phyloP scores from a whole-genome alignment of 2,113 vertebrate genomes.

The Daubentonia madagascariensis region DNA sequence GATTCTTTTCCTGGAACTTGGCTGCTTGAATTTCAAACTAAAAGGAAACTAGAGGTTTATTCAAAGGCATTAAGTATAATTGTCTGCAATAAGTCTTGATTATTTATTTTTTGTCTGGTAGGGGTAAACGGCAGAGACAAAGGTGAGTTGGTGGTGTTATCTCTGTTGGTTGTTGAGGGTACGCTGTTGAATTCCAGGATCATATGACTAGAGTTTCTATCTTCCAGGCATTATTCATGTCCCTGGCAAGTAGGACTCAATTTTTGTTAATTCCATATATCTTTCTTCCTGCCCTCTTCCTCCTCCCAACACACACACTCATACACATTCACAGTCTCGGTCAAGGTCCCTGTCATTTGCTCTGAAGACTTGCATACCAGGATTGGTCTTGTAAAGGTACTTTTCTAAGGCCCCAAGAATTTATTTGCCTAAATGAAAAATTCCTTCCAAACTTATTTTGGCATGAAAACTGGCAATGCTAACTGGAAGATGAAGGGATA shows the following conservation, averaged over 20 bases:
- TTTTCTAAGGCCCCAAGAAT: not conserved
- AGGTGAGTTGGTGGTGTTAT: not conserved
- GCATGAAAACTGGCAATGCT: not conserved
- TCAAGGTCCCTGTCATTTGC: not conserved
- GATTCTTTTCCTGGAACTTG: not conserved
- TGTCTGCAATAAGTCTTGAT: not conserved
- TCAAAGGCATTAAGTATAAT: not conserved
- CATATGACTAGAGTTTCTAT: not conserved
- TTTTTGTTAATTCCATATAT: not conserved
- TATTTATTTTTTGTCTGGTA: not conserved
- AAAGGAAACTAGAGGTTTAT: not conserved
- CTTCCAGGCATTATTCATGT: not conserved
- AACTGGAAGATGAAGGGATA: not conserved
- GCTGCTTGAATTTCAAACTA: not conserved
- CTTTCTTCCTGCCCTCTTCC: not conserved
- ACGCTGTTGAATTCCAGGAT: not conserved
- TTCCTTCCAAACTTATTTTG: not conserved
- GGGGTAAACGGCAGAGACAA: not conserved
- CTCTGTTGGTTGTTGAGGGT: not conserved
- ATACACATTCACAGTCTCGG: not conserved
- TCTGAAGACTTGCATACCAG: not conserved
- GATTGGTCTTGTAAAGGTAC: not conserved
- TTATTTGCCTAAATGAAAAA: conserved; percentile 12
- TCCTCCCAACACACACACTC: not conserved
- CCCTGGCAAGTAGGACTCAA: not conserved